Conservation (phyloP, 2,888 invertebrate genomes). For the Blomia tropicalis region DNA sequence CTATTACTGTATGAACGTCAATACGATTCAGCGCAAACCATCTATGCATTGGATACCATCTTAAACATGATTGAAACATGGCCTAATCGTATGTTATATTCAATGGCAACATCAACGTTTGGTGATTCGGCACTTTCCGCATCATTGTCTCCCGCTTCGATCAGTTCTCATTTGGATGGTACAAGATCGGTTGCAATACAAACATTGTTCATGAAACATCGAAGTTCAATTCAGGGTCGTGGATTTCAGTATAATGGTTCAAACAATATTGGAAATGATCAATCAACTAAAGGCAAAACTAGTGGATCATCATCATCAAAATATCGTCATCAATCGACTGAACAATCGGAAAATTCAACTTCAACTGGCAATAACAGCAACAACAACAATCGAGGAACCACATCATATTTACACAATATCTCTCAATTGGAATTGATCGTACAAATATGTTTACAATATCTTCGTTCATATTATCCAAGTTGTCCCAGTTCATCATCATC, state of each 20-base stretch:
- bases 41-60: conserved; percentile 58
- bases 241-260: conserved; percentile 37
- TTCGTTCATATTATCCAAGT: conserved; percentile 60
- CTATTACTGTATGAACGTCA: conserved; percentile 62
- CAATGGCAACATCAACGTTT: conserved; percentile 56
- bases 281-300: not conserved
- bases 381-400: conserved; percentile 4
- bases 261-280: too few relatives aligned
- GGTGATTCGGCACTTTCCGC: conserved; percentile 35
- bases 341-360: not conserved
- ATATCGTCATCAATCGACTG: conserved; percentile 3
- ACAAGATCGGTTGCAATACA: conserved; percentile 31
- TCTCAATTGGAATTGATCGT: conserved; percentile 62
- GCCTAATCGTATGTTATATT: conserved; percentile 54
- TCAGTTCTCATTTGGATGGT: conserved; percentile 30
- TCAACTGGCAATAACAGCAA: not conserved
- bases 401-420: conserved; percentile 44
- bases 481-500: conserved; percentile 41
- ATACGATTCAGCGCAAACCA: conserved; percentile 54
- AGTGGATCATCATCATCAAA: not conserved
- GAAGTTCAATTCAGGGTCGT: conserved; percentile 56
- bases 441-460: conserved; percentile 57
- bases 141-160: not conserved
- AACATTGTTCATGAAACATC: conserved; percentile 52
- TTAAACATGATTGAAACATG: conserved; percentile 53